phyloP scores from a whole-genome alignment of 2,888 invertebrate genomes.

The Ctena decussata region DNA sequence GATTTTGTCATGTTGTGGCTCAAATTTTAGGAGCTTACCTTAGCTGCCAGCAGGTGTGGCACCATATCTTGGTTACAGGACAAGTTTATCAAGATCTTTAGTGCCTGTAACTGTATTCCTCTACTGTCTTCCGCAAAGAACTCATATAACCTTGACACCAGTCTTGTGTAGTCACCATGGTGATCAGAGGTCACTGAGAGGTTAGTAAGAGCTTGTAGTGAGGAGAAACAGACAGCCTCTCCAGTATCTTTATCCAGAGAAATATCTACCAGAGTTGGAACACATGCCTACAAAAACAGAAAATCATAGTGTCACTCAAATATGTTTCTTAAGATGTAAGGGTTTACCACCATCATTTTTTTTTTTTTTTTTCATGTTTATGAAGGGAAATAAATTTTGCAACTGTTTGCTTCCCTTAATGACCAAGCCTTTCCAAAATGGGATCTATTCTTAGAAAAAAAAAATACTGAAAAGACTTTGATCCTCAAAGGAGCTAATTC shows the following conservation, averaged over 20 bases:
- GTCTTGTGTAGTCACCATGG: slow-evolving; percentile 88
- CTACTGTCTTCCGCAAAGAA: slow-evolving; percentile 87
- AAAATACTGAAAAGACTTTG: too few relatives aligned
- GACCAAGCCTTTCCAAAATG: too few relatives aligned
- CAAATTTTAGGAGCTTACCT: slow-evolving; percentile 86
- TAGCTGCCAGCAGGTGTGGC: slow-evolving; percentile 89
- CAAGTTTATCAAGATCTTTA: slow-evolving; percentile 89
- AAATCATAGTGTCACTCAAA: too few relatives aligned
- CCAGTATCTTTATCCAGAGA: slow-evolving; percentile 86
- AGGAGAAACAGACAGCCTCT: slow-evolving; percentile 87
- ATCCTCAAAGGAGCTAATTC: too few relatives aligned
- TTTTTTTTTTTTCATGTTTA: too few relatives aligned
- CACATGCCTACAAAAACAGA: slow-evolving; percentile 85
- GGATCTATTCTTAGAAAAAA: too few relatives aligned
- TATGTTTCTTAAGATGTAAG: too few relatives aligned
- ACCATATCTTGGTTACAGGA: slow-evolving; percentile 89
- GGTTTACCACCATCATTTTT: too few relatives aligned
- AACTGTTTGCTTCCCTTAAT: too few relatives aligned
- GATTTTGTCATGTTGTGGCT: too few relatives aligned
- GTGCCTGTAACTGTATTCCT: slow-evolving; percentile 88
- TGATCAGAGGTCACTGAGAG: slow-evolving; percentile 87
- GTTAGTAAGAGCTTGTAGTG: slow-evolving; percentile 89
- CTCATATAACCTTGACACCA: slow-evolving; percentile 87
- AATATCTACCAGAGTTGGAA: slow-evolving; percentile 88
- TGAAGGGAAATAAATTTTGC: too few relatives aligned